Conservation (phyloP, 2,797 vertebrate genomes). For the Pelodytes ibericus region DNA sequence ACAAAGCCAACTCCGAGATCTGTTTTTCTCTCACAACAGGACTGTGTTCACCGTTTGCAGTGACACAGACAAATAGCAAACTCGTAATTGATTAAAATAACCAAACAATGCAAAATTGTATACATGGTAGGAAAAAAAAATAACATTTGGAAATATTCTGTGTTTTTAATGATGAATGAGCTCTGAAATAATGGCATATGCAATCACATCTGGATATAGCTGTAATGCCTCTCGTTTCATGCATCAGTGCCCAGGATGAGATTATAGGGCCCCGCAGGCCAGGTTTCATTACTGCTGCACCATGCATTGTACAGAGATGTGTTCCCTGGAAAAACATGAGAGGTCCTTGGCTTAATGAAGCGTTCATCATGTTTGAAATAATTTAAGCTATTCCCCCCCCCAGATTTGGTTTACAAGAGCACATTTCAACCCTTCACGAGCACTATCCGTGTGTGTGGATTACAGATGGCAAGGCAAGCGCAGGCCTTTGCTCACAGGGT, state of each 20-base stretch:
- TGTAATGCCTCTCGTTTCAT: conserved; percentile 49
- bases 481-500: neutral
- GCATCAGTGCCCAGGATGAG: conserved; percentile 48
- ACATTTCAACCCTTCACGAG: neutral
- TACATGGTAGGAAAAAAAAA: too few relatives aligned
- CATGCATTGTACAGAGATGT: conserved; percentile 49
- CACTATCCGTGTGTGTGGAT: neutral
- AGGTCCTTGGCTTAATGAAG: conserved; percentile 38
- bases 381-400: conserved; percentile 45
- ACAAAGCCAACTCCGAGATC: too few relatives aligned
- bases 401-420: neutral
- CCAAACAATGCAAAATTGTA: too few relatives aligned
- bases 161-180: conserved; percentile 29
- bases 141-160: neutral
- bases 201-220: conserved; percentile 55
- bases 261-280: conserved; percentile 51
- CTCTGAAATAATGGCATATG: conserved; percentile 51
- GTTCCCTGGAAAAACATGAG: conserved; percentile 37
- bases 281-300: conserved; percentile 53
- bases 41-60: too few relatives aligned
- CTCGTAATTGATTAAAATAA: too few relatives aligned
- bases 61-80: too few relatives aligned
- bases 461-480: neutral
- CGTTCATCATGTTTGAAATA: conserved; percentile 33
- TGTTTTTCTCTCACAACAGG: too few relatives aligned